Conservation (phyloP, 2,888 invertebrate species). For the Hypselothyrea guttata region DNA sequence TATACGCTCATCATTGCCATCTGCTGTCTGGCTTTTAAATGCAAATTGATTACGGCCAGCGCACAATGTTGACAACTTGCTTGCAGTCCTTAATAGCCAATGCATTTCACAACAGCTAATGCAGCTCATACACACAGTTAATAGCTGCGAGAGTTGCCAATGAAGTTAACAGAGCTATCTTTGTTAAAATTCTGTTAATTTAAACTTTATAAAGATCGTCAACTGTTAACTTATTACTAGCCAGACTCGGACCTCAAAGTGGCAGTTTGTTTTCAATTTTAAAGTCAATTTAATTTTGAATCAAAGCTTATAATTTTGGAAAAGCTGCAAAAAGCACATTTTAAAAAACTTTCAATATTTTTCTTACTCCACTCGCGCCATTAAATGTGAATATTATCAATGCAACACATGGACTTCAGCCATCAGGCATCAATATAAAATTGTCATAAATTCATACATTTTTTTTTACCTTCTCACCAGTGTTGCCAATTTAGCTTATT, state of each 20-base stretch:
- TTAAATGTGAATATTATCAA: conserved; percentile 34
- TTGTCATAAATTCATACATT: conserved; percentile 75
- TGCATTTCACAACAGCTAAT: conserved; percentile 64
- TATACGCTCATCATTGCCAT: conserved; percentile 43
- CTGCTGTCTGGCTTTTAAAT: conserved; percentile 50
- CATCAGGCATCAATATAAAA: conserved; percentile 74
- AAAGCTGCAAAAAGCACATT: too few relatives aligned
- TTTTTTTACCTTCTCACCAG: conserved; percentile 32
- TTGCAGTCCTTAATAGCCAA: conserved; percentile 63
- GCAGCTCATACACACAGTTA: conserved; percentile 16
- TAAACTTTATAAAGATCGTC: too few relatives aligned
- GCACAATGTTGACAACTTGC: conserved; percentile 58
- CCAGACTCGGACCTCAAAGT: too few relatives aligned
- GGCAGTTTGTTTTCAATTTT: too few relatives aligned
- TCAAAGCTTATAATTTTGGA: too few relatives aligned
- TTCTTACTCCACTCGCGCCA: not conserved
- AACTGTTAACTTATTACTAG: too few relatives aligned
- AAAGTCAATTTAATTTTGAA: too few relatives aligned
- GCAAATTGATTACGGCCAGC: conserved; percentile 73
- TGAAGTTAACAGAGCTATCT: not conserved
- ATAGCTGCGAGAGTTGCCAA: conserved; percentile 21
- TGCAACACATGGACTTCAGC: conserved; percentile 42
- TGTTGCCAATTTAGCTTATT: too few relatives aligned
- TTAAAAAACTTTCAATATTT: too few relatives aligned
- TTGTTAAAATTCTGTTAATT: too few relatives aligned